A percentile compares a stretch with the other conserved stretches of the same genome.
phyloP scores from a whole-genome alignment of 2,113 vertebrate species.

The Pseudopodoces humilis region DNA sequence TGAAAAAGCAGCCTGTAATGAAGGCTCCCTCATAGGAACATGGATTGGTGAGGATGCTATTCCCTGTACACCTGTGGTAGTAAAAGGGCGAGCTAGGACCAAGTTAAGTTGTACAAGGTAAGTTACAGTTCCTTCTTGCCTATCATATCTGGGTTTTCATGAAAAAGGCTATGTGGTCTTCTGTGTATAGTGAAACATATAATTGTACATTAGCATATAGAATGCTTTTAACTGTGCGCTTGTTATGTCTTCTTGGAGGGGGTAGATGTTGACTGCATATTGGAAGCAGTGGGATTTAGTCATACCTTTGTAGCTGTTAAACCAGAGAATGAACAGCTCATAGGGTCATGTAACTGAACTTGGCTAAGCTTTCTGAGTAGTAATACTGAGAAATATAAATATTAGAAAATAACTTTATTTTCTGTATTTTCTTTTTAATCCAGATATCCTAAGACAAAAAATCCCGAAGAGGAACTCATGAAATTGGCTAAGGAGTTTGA shows the following conservation, averaged over 20 bases:
- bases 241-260: neutral
- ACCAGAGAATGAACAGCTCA: neutral
- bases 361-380: neutral
- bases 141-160: neutral
- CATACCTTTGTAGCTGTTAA: neutral
- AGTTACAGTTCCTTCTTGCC: neutral
- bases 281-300: neutral
- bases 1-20: conserved; percentile 69
- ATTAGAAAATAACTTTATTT: neutral
- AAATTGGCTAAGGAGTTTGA: conserved; percentile 91
- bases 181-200: neutral
- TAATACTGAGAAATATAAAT: too few relatives aligned
- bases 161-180: neutral
- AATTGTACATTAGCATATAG: neutral
- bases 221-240: neutral
- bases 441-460: conserved; percentile 73
- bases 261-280: neutral
- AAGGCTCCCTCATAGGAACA: conserved; percentile 80
- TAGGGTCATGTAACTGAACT: neutral
- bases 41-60: conserved; percentile 89
- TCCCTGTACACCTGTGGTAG: conserved; percentile 81
- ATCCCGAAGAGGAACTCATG: conserved; percentile 86
- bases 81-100: conserved; percentile 71
- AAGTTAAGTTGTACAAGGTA: conserved; percentile 79
- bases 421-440: neutral